These are phyloP conservation scores for Zaprionus capensis DNA, from an alignment of 1,140 invertebrate genomes.

Conservation along the genomic window DNA sequence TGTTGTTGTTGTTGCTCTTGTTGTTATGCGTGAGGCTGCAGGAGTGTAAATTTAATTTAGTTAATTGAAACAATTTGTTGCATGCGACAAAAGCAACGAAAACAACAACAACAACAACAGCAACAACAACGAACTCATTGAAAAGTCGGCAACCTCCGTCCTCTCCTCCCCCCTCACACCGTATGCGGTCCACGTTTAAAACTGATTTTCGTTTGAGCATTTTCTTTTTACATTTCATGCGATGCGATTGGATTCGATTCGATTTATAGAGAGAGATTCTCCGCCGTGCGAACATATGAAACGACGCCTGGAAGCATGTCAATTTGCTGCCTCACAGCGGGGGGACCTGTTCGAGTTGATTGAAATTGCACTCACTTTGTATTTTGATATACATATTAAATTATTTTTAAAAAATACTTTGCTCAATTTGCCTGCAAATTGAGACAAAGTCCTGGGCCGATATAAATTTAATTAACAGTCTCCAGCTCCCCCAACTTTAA, in stretches of 20 bases:
- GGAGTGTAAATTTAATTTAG: constrained; percentile 84
- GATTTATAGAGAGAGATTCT: constrained; percentile 17
- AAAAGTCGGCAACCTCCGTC: constrained; percentile 36
- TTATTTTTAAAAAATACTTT: constrained; percentile 73
- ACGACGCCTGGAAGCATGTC: constrained; percentile 72
- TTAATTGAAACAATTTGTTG: constrained; percentile 84
- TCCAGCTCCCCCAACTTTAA: constrained; percentile 4
- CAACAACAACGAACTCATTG: constrained; percentile 45
- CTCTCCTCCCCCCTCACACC: constrained; percentile 8
- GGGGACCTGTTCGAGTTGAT: constrained; percentile 75
- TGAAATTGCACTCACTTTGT: constrained; percentile 80
- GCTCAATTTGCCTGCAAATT: constrained; percentile 74
- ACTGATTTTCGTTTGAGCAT: constrained; percentile 78
- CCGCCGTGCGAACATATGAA: constrained; percentile 23
- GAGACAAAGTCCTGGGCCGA: constrained; percentile 57
- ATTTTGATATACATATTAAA: constrained; percentile 82
- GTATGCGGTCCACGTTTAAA: constrained; percentile 54
- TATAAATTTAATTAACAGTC: constrained; percentile 69
- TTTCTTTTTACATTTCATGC: constrained; percentile 65
- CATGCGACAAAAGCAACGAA: constrained; percentile 71
- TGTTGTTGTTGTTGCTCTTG: constrained; percentile 35
- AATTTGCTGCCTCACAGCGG: constrained; percentile 72
- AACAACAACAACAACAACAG: constrained; percentile 39
- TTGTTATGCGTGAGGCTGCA: constrained; percentile 65
- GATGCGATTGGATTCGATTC: constrained; percentile 17